phyloP scores from a whole-genome alignment of 2,113 vertebrate species.

The Pyxicephalus adspersus region DNA sequence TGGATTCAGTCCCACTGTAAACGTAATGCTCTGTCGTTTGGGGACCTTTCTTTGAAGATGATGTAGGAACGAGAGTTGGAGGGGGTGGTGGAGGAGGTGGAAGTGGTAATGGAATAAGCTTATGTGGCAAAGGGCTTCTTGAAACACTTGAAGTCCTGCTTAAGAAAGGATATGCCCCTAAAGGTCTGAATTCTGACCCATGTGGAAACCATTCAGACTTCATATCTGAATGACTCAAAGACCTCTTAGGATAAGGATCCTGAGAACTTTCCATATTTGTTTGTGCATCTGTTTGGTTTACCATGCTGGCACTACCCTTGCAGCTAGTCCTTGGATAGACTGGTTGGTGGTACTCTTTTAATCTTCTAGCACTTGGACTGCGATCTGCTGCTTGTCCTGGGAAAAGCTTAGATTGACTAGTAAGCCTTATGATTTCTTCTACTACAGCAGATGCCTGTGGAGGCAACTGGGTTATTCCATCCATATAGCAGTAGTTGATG shows the following conservation, averaged over 20 bases:
- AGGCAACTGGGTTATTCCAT: constrained; percentile 68
- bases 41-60: constrained; percentile 62
- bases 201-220: constrained; percentile 79
- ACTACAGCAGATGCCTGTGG: constrained; percentile 41
- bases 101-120: constrained; percentile 54
- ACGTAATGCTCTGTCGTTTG: constrained; percentile 66
- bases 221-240: constrained; percentile 87
- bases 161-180: constrained; percentile 85
- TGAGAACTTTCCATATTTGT: constrained; percentile 63
- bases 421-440: constrained; percentile 63
- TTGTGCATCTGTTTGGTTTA: constrained; percentile 61
- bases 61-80: constrained; percentile 40
- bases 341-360: constrained; percentile 55
- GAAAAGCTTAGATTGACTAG: constrained; percentile 8
- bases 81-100: constrained; percentile 24
- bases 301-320: constrained; percentile 57
- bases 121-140: constrained; percentile 67
- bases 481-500: constrained; percentile 73
- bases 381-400: constrained; percentile 62
- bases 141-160: constrained; percentile 66
- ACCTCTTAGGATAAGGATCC: constrained; percentile 80
- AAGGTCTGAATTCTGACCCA: constrained; percentile 85
- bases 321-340: constrained; percentile 47
- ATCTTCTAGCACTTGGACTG: constrained; percentile 45
- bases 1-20: constrained; percentile 80